phyloP scores from a whole-genome alignment of 2,113 vertebrate genomes.

The Kryptolebias marmoratus region DNA sequence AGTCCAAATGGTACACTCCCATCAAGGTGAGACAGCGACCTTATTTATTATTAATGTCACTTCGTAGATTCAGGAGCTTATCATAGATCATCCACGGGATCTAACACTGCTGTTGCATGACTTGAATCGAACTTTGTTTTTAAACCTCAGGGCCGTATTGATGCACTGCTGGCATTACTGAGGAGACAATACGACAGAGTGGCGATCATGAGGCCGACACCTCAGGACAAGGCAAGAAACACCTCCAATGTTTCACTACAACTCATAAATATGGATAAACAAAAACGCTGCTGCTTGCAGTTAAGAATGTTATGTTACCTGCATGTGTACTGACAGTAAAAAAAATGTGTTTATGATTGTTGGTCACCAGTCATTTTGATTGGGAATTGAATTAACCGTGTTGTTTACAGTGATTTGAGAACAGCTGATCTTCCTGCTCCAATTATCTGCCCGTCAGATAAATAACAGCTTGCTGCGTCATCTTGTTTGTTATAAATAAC shows the following conservation, averaged over 20 bases:
- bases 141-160: constrained; percentile 87
- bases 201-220: constrained; percentile 93
- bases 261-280: background rate
- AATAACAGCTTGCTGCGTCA: constrained; percentile 13
- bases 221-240: constrained; percentile 88
- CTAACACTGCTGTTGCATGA: background rate
- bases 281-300: no score
- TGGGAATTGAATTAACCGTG: background rate
- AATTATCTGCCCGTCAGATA: constrained; percentile 9
- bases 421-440: constrained; percentile 1
- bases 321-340: no score
- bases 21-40: constrained; percentile 86
- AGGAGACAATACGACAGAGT: constrained; percentile 92
- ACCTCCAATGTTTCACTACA: background rate
- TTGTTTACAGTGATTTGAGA: constrained; percentile 21
- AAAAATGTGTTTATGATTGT: background rate
- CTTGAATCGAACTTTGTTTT: background rate
- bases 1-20: constrained; percentile 94
- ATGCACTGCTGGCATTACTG: constrained; percentile 90
- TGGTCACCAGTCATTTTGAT: background rate
- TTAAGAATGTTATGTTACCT: no score
- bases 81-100: background rate
- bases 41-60: background rate
- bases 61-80: no score
- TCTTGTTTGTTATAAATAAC: constrained; percentile 5